Evolutionary conservation across 2,797 vertebrate species (phyloP).

Genomic region (Gouania willdenowi): DNA sequence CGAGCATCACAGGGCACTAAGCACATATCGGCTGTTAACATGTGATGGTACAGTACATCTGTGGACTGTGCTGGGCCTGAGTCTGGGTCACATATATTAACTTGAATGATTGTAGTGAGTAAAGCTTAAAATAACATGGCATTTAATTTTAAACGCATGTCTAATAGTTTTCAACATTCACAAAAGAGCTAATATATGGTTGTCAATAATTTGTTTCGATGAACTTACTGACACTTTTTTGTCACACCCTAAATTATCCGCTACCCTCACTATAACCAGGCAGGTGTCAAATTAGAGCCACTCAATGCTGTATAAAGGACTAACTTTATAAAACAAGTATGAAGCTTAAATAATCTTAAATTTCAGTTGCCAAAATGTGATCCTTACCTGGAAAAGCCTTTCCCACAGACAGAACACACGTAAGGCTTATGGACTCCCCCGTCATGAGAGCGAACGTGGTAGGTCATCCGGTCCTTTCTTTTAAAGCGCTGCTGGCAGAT

Average conservation of each 20-base stretch:
- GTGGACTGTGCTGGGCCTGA: background rate
- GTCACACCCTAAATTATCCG: too few species aligned
- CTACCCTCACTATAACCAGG: too few species aligned
- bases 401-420: slow-evolving; percentile 97
- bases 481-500: slow-evolving; percentile 99
- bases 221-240: too few species aligned
- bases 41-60: background rate
- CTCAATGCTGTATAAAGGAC: too few species aligned
- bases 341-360: too few species aligned
- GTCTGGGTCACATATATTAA: background rate
- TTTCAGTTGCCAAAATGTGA: too few species aligned
- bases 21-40: background rate
- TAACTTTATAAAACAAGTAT: too few species aligned
- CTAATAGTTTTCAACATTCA: background rate
- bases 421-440: slow-evolving; percentile 98
- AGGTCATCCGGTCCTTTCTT: slow-evolving; percentile 98
- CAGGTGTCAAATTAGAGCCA: too few species aligned
- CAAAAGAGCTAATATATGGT: too few species aligned
- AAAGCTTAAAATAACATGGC: background rate
- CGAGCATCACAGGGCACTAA: background rate
- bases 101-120: background rate
- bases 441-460: slow-evolving; percentile 97
- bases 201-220: too few species aligned
- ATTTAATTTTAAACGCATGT: background rate
- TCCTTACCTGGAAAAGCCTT: slow-evolving; percentile 99